Evolutionary conservation across 2,113 vertebrate genomes (phyloP), one percentile per base, ranked within the genome.

Genomic region (Condylura cristata): DNA sequence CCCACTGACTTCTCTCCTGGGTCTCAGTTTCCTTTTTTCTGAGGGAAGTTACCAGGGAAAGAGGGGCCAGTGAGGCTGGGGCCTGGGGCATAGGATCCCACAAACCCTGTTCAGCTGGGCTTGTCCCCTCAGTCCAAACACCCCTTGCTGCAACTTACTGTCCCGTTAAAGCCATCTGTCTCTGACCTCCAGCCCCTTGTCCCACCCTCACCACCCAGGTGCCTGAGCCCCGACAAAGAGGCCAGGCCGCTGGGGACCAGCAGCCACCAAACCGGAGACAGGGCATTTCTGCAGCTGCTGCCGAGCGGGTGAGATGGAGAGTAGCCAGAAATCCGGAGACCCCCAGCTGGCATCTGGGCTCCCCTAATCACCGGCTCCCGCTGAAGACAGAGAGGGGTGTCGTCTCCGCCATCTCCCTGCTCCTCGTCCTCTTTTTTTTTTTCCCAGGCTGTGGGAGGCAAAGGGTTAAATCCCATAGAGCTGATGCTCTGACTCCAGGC

Each of bases 391-490:
- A 46, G 32, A 37, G 37, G 90, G 94, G 34, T 26, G 26, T 82
- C 70, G 0, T 63, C 68, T 30, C 70, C 58, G 26, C 79, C 0
- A 81, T 90, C 74, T 53, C 94, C 71, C 75, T 70, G 65, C 44
- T 0, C 66, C 74, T 46, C 74, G 37, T 66, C 0, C 60, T 80
- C 90, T 88, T 72, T 26, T 28, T 76, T 76, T 79, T 92, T 90
- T 86, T 71, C 91, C 94, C 96, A 89, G 91, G 87, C 94, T 81
- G 89, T n/a, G 97, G 97, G 93, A 95, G 68, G 80, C 94, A 84
- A 96, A 93, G 97, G 91, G 97, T 97, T 97, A 97, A 97, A 97
- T 97, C 97, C 97, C 97, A 97, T 97, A 97, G 97, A 97, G 97
- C 97, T 97, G 97, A 91, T 95, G 96, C 84, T 96, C 97, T 96